Evolutionary conservation across 2,888 invertebrate genomes (phyloP).

Genomic region (Pyrocoelia pectoralis): DNA sequence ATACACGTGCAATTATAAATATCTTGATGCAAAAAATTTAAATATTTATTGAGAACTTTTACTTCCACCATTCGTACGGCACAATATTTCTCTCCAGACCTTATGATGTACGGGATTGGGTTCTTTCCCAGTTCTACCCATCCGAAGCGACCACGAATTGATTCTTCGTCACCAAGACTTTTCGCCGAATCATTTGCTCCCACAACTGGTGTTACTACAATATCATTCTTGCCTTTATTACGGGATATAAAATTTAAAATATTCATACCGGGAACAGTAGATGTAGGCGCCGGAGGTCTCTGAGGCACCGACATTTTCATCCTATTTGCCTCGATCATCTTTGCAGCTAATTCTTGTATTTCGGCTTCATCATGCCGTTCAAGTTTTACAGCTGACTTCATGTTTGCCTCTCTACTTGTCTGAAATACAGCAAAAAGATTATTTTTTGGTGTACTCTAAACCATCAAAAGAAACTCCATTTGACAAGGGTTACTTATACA

Average conservation of each 20-base stretch:
- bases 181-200: conserved; percentile 39
- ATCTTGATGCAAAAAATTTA: conserved; percentile 87
- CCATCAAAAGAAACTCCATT: background rate
- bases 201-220: conserved; percentile 45
- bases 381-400: conserved; percentile 65
- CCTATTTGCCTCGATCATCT: conserved; percentile 85
- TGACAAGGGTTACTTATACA: background rate
- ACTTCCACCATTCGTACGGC: conserved; percentile 95
- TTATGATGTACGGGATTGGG: conserved; percentile 88
- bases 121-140: conserved; percentile 89
- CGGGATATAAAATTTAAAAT: conserved; percentile 42
- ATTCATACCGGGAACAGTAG: conserved; percentile 37
- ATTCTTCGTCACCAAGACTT: conserved; percentile 70
- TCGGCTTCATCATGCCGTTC: conserved; percentile 87
- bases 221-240: conserved; percentile 43
- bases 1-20: conserved; percentile 92
- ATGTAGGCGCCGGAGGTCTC: conserved; percentile 37
- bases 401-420: background rate
- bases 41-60: conserved; percentile 88
- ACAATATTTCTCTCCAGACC: conserved; percentile 85
- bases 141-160: conserved; percentile 84
- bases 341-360: conserved; percentile 85
- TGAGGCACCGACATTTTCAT: conserved; percentile 64
- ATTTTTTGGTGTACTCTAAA: background rate
- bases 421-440: conserved; percentile 1